A percentile compares a stretch with the other conserved stretches of the same genome.
Conservation (phyloP, 1,140 invertebrate species). For the Heliconius hermathena region DNA sequence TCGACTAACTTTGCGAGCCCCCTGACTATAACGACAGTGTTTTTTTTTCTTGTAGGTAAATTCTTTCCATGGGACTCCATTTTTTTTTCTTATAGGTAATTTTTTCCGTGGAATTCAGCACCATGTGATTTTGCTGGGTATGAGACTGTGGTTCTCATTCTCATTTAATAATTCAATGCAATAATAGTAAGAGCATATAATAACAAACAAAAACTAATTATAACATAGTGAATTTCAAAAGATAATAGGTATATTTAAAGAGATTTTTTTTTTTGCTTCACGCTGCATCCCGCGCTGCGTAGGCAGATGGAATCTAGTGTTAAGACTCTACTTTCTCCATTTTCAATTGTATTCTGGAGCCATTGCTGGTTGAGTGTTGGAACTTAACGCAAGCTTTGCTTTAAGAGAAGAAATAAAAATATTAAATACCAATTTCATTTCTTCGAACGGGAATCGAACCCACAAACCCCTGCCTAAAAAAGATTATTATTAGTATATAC, state of each 20-base stretch:
- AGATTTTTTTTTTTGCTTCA: neutral
- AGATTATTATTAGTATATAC: neutral
- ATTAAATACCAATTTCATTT: too few species aligned
- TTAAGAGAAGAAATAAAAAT: too few species aligned
- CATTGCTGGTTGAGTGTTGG: too few species aligned
- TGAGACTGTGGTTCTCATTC: too few species aligned
- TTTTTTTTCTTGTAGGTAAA: conserved; percentile 41
- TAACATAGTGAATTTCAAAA: neutral
- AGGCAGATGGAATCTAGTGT: too few species aligned
- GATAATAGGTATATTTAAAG: neutral
- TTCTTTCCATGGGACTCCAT: conserved; percentile 33
- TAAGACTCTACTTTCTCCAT: too few species aligned
- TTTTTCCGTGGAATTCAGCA: conserved; percentile 48
- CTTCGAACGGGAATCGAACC: too few species aligned
- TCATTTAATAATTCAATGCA: conserved; percentile 34
- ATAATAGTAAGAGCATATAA: conserved; percentile 43
- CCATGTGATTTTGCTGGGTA: conserved; percentile 52
- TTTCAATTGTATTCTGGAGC: too few species aligned
- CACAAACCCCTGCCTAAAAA: too few species aligned
- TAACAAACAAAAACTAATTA: neutral
- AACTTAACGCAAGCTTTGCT: too few species aligned
- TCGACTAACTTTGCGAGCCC: conserved; percentile 28
- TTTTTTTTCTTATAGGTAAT: conserved; percentile 42
- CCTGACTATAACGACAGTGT: conserved; percentile 4
- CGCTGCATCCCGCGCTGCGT: too few species aligned